phyloP scores from a whole-genome alignment of 2,113 vertebrate species.

The Pan troglodytes region NHGRI_mPanTro3-v2.1_pri NC_072401.2:67817501-67818000 shows the following conservation, averaged over 20 bases:
- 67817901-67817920: background rate
- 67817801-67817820: background rate
- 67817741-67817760: background rate
- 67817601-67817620: constrained; percentile 10
- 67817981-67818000: background rate
- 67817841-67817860: background rate
- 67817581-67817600: background rate
- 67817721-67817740: background rate
- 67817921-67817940: background rate
- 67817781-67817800: background rate
- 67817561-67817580: background rate
- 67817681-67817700: background rate
- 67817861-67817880: background rate
- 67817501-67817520: constrained; percentile 50
- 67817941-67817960: background rate
- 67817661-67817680: background rate
- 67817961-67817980: background rate
- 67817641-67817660: background rate
- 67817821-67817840: background rate
- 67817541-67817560: background rate
- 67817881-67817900: background rate
- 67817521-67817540: background rate
- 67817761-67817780: background rate
- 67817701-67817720: background rate
- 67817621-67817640: background rate